phyloP scores from a whole-genome alignment of 1,140 invertebrate genomes.

The Philotrypesis tridentata region DNA sequence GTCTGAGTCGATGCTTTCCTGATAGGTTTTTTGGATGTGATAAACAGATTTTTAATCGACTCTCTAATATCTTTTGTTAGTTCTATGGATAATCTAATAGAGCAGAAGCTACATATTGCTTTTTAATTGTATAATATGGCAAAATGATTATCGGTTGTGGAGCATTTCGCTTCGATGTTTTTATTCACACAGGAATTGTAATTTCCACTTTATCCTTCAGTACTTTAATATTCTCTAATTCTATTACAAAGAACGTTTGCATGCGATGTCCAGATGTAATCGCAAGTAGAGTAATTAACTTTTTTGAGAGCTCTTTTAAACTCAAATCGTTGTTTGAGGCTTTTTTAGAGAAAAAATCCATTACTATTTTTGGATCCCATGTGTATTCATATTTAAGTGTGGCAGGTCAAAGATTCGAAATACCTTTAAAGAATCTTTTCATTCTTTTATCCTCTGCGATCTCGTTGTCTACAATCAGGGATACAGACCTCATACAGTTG shows the following conservation, averaged over 20 bases:
- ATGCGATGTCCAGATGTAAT: conserved; percentile 45
- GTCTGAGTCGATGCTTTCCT: conserved; percentile 20
- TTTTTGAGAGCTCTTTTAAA: conserved; percentile 34
- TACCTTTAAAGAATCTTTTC: conserved; percentile 52
- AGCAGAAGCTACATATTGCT: conserved; percentile 14
- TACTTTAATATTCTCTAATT: conserved; percentile 46
- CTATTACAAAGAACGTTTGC: conserved; percentile 44
- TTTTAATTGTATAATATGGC: conserved; percentile 36
- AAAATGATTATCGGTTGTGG: conserved; percentile 41
- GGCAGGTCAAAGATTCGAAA: conserved; percentile 12
- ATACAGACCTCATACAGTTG: conserved; percentile 55
- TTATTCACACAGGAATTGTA: conserved; percentile 47
- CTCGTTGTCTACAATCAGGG: conserved; percentile 45
- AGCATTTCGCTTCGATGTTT: conserved; percentile 40
- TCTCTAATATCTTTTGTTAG: conserved; percentile 15
- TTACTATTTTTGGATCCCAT: conserved; percentile 50
- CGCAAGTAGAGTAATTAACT: conserved; percentile 43
- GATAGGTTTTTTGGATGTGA: conserved; percentile 32
- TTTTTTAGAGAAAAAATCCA: conserved; percentile 32
- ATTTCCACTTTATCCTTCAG: conserved; percentile 36
- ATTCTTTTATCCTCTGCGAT: conserved; percentile 36
- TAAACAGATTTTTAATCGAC: conserved; percentile 25
- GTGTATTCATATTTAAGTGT: conserved; percentile 52
- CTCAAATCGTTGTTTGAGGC: not conserved
- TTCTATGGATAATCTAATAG: conserved; percentile 37